Evolutionary conservation across 2,888 invertebrate species (phyloP), one percentile per base, ranked within the genome.

Genomic region (Drosophila monieri): DNA sequence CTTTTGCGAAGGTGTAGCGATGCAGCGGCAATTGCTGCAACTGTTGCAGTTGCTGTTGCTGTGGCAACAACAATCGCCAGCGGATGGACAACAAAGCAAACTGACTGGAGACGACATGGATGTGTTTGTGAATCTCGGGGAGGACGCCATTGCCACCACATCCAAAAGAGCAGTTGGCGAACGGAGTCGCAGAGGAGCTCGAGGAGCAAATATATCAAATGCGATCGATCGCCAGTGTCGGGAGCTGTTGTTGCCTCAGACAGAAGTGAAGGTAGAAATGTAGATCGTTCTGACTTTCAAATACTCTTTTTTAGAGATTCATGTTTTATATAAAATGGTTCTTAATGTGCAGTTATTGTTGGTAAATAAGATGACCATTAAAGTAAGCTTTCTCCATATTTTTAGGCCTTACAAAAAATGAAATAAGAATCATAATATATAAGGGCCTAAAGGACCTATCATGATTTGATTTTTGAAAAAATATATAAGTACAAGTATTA

Each of bases 221-320:
- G 78, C 89, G 89, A 90, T 88, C 88, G 88, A 88, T 90, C 89
- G 89, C 80, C 89, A 87, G 80, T 78, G 88, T 85, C 89, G 80
- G 85, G 80, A 81, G 80, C 89, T 77, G 74, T 73, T 73, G 73
- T 64, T 80, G 77, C 74, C 64, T 67, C 48, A 18, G 60, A 23
- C 48, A 37, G n/a, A 18, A 41, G n/a, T 41, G 30, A 18, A 47
- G 64, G 64, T 14, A 27, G 27, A 27, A 9, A 18, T 32, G 8
- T 37, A 6, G 27, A n/a, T 6, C 37, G 25, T 32, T 18, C 2
- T 18, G 46, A 46, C 70, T 49, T 6, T 27, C 6, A 43, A 23
- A 21, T 21, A 15, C 41, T 30, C 44, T 25, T 41, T 6, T n/a
- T 56, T 14, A 9, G 15, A 2, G 21, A 27, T 23, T 4, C 21